Evolutionary conservation across 2,113 vertebrate species (phyloP), one percentile per base, ranked within the genome.

Genomic region (Leucoraja erinaceus): DNA sequence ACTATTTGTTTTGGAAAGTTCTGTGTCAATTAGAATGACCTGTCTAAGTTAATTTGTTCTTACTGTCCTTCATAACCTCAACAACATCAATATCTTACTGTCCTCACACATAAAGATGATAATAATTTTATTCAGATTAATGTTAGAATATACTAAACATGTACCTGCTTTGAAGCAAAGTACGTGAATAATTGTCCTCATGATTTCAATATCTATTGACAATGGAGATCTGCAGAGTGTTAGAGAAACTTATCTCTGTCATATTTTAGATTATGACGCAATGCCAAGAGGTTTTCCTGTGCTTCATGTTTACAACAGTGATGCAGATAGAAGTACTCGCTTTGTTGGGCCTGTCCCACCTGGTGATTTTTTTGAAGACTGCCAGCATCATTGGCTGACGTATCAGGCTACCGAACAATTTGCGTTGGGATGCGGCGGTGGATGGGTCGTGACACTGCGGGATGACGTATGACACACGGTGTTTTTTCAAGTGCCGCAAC

Each of bases 1-100:
- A 88, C 83, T 59, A 63, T 88, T 88, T 88, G 83, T n/a, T 12
- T 31, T n/a, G 25, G 12, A 28, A 63, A 86, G 3, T 16, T 63
- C 56, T 63, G 59, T 88, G 28, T 66, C 28, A 66, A 88, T 88
- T 88, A 88, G 83, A 75, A 88, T 63, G 14, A 88, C 59, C 59
- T 63, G 83, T 88, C 83, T 88, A 88, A 63, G 59, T 31, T 88
- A 88, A 88, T 88, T 88, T 88, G 59, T 63, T 88, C 83, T 31
- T 88, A 88, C n/a, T 33, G 14, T 31, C 61, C 59, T 88, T 47
- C 38, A 47, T 47, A 47, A 47, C 38, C 38, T 47, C 38, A 47
- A 47, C 38, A 47, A 47, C 38, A 3, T 47, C 38, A 47, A 47
- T 47, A 47, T 88, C 83, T 31, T 88, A 88, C n/a, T 33, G 14